Evolutionary conservation across 2,113 vertebrate species (phyloP), one percentile per base, ranked within the genome.

Genomic region (Equus quagga): DNA sequence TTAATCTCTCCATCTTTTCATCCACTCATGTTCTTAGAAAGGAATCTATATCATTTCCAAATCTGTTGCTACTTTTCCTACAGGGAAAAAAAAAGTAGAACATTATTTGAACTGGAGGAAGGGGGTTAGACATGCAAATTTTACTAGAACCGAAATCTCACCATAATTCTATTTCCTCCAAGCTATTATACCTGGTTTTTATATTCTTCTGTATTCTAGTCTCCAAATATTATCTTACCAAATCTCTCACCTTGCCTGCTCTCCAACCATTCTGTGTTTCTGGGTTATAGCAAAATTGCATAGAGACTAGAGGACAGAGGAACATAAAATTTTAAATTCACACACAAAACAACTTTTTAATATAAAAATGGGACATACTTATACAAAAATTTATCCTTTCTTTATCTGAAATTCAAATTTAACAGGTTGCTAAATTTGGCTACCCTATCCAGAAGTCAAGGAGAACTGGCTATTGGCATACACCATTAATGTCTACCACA

Each of bases 331-430:
- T 41, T 41, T 41, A 41, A 41, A 41, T 41, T 88, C 21, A 76
- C 7, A 33, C 14, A 78, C 14, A 17, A 58, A 46, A 5, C 0
- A 17, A 4, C 49, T 49, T 70, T 96, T 75, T 60, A 69, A 12
- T 60, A 14, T 85, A 51, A 76, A 44, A 78, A 79, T 79, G 17
- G 6, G 14, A 19, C 26, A 67, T 54, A n/a, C 14, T 83, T 36
- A 6, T 10, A 17, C 9, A 51, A 94, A 85, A 65, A 79, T 41
- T 11, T 64, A 82, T 33, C 1, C 12, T 83, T 72, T 75, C 9
- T 24, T 67, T 51, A 58, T 62, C 31, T 67, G 13, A 95, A 94
- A 76, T 89, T 78, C 11, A 97, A 46, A 94, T 87, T 41, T 51
- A 70, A 28, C 2, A 92, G 6, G 3, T 21, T 87, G 31, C 28